Conservation (phyloP, 1,140 invertebrate species). For the Magallana gigas region DNA sequence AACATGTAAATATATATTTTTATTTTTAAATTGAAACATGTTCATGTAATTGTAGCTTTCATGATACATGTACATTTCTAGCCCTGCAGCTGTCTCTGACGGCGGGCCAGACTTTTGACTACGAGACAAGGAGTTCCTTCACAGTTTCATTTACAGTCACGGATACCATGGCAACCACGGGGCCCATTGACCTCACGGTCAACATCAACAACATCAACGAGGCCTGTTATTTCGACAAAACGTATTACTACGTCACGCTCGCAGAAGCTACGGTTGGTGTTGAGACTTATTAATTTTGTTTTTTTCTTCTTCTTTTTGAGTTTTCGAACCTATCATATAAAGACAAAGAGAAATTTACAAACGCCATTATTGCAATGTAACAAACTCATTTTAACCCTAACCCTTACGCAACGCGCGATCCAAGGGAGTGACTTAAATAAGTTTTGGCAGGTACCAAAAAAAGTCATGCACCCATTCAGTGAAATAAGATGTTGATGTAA, state of each 20-base stretch:
- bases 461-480: too few species aligned
- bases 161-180: conserved; percentile 52
- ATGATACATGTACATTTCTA: conserved; percentile 33
- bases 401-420: too few species aligned
- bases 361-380: too few species aligned
- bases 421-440: too few species aligned
- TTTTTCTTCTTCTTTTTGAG: too few species aligned
- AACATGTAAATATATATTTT: too few species aligned
- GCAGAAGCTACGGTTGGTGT: conserved; percentile 54
- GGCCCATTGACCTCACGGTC: conserved; percentile 51
- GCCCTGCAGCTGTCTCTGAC: conserved; percentile 43
- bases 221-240: conserved; percentile 49
- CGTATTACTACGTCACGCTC: conserved; percentile 45
- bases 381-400: too few species aligned
- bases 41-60: conserved; percentile 15
- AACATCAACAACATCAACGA: conserved; percentile 58
- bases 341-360: too few species aligned
- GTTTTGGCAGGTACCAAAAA: too few species aligned
- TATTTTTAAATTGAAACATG: too few species aligned
- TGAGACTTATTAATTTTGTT: background rate
- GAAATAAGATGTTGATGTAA: too few species aligned
- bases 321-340: too few species aligned
- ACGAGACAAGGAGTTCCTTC: conserved; percentile 45
- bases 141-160: conserved; percentile 56
- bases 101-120: conserved; percentile 55